Evolutionary conservation across 2,888 invertebrate species (phyloP).

Genomic region (Tipula helvola): DNA sequence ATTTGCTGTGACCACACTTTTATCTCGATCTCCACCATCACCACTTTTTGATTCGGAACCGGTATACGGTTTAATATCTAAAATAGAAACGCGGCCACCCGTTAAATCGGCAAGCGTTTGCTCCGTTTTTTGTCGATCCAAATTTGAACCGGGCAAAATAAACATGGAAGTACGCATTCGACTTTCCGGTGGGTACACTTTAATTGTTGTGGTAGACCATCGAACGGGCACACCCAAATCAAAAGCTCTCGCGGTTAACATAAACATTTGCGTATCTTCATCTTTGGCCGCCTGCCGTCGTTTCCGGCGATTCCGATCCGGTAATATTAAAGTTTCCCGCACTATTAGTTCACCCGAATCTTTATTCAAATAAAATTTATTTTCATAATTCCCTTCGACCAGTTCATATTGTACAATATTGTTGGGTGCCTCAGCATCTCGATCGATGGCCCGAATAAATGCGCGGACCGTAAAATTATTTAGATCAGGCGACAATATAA

Average conservation of each 20-base stretch:
- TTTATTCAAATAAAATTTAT: constrained; percentile 61
- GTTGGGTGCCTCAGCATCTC: constrained; percentile 72
- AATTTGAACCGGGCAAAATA: constrained; percentile 65
- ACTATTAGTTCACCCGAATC: constrained; percentile 64
- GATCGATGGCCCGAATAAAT: constrained; percentile 71
- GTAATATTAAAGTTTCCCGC: constrained; percentile 30
- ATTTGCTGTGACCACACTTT: constrained; percentile 60
- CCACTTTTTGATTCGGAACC: constrained; percentile 42
- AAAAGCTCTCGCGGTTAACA: constrained; percentile 65
- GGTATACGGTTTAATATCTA: constrained; percentile 57
- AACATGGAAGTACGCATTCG: constrained; percentile 67
- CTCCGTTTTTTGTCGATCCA: constrained; percentile 59
- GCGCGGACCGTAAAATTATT: constrained; percentile 64
- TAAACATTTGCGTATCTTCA: constrained; percentile 40
- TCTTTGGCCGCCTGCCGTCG: constrained; percentile 42
- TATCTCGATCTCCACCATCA: constrained; percentile 41
- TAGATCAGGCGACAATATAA: constrained; percentile 60
- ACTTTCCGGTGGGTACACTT: constrained; percentile 65
- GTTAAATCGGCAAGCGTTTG: constrained; percentile 64
- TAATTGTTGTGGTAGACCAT: constrained; percentile 57
- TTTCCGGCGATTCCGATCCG: constrained; percentile 23
- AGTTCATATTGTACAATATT: constrained; percentile 77
- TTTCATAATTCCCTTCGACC: constrained; percentile 59
- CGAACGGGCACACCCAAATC: constrained; percentile 74
- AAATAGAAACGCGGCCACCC: constrained; percentile 64